Evolutionary conservation across 2,888 invertebrate species (phyloP).

Genomic region (Orthosia incerta): DNA sequence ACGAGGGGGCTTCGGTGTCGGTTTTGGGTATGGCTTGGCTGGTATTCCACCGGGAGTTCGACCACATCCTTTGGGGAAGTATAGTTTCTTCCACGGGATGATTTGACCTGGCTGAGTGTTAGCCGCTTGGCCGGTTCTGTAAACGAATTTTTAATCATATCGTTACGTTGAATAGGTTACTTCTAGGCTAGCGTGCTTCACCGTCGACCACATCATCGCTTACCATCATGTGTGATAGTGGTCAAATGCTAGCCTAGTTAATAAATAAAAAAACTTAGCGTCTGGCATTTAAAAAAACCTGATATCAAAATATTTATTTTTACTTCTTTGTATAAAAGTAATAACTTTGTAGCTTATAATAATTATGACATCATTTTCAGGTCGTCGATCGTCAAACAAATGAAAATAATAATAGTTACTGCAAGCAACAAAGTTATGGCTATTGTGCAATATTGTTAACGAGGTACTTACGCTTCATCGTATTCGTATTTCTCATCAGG

Average conservation of each 20-base stretch:
- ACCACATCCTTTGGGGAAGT: constrained; percentile 94
- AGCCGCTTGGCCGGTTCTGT: constrained; percentile 73
- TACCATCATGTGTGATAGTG: no score
- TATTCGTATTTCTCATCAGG: constrained; percentile 87
- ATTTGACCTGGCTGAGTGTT: constrained; percentile 86
- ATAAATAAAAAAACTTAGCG: neutral
- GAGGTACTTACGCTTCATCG: constrained; percentile 83
- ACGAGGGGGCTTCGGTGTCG: constrained; percentile 77
- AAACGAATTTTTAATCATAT: constrained; percentile 1
- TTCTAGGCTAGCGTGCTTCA: no score
- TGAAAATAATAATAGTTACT: neutral
- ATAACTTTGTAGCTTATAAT: constrained; percentile 1
- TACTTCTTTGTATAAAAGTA: constrained; percentile 1
- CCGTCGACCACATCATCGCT: no score
- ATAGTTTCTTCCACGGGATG: constrained; percentile 93
- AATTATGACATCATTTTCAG: constrained; percentile 18
- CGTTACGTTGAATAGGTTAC: no score
- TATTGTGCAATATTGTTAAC: constrained; percentile 9
- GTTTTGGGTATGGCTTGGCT: constrained; percentile 78
- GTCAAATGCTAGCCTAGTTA: no score
- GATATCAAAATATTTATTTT: neutral
- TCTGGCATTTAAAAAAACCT: no score
- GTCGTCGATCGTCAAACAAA: constrained; percentile 21
- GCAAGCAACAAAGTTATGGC: neutral
- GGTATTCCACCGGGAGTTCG: constrained; percentile 88